Percentiles rank a stretch among this genome's conserved stretches.
Evolutionary conservation across 2,888 invertebrate genomes (phyloP).

Genomic region (Spodoptera littoralis): DNA sequence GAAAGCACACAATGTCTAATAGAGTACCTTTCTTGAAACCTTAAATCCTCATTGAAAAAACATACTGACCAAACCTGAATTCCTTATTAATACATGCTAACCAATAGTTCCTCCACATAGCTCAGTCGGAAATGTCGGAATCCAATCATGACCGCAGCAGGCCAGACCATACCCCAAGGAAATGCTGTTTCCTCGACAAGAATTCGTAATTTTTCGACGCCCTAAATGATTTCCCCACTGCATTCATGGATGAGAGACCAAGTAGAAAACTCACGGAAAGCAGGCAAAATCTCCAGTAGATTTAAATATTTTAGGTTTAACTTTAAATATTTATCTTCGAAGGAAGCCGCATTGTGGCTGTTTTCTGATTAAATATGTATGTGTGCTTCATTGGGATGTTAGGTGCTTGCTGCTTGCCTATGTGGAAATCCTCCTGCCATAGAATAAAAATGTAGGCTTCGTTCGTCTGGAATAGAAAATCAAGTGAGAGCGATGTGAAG

Average conservation of each 20-base stretch:
- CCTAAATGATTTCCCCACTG: slow-evolving; percentile 71
- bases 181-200: slow-evolving; percentile 62
- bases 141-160: slow-evolving; percentile 56
- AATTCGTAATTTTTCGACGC: slow-evolving; percentile 67
- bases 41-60: background rate
- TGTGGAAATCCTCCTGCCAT: slow-evolving; percentile 14
- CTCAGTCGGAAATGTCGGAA: slow-evolving; percentile 33
- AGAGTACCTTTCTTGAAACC: too few species aligned
- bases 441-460: slow-evolving; percentile 13
- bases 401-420: slow-evolving; percentile 16
- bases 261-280: slow-evolving; percentile 53
- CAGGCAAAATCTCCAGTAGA: slow-evolving; percentile 41
- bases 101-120: slow-evolving; percentile 7
- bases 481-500: slow-evolving; percentile 1
- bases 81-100: too few species aligned
- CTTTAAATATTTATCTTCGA: slow-evolving; percentile 53
- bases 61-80: too few species aligned
- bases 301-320: slow-evolving; percentile 56
- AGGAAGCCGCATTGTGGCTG: slow-evolving; percentile 36
- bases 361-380: slow-evolving; percentile 44
- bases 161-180: slow-evolving; percentile 65
- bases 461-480: background rate
- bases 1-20: too few species aligned
- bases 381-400: slow-evolving; percentile 47
- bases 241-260: slow-evolving; percentile 66